phyloP scores from a whole-genome alignment of 2,797 vertebrate species.

The Ptychadena robeensis region DNA sequence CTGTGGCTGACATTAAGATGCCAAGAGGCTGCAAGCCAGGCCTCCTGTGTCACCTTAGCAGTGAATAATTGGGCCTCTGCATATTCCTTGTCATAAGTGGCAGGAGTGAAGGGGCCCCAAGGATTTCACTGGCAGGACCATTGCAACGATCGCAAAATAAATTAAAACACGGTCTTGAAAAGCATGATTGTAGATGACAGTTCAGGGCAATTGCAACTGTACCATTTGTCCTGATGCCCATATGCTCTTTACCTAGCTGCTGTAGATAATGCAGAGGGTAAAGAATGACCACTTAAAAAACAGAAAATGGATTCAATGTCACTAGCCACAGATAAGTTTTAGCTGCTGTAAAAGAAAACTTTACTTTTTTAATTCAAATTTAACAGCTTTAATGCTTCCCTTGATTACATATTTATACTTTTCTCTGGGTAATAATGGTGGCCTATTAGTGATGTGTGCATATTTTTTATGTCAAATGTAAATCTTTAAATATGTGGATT shows the following conservation, averaged over 20 bases:
- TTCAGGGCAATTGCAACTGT: slow-evolving; percentile 77
- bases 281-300: slow-evolving; percentile 29
- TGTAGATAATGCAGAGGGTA: slow-evolving; percentile 4
- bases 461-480: neutral
- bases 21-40: slow-evolving; percentile 81
- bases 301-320: slow-evolving; percentile 2
- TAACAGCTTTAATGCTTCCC: neutral
- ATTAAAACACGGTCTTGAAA: slow-evolving; percentile 92
- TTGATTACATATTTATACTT: neutral
- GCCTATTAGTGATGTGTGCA: neutral
- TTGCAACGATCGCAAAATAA: slow-evolving; percentile 88
- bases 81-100: slow-evolving; percentile 92
- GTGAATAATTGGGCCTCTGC: slow-evolving; percentile 95
- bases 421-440: neutral
- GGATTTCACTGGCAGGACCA: slow-evolving; percentile 86
- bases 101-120: slow-evolving; percentile 93
- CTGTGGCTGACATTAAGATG: slow-evolving; percentile 87
- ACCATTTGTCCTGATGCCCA: slow-evolving; percentile 84
- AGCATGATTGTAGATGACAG: slow-evolving; percentile 92
- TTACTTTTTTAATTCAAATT: slow-evolving; percentile 2
- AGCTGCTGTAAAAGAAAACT: neutral
- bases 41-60: slow-evolving; percentile 88
- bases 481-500: no score
- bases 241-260: slow-evolving; percentile 84
- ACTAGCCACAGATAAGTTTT: neutral